phyloP scores from a whole-genome alignment of 2,113 vertebrate species.

The Trichechus manatus region DNA sequence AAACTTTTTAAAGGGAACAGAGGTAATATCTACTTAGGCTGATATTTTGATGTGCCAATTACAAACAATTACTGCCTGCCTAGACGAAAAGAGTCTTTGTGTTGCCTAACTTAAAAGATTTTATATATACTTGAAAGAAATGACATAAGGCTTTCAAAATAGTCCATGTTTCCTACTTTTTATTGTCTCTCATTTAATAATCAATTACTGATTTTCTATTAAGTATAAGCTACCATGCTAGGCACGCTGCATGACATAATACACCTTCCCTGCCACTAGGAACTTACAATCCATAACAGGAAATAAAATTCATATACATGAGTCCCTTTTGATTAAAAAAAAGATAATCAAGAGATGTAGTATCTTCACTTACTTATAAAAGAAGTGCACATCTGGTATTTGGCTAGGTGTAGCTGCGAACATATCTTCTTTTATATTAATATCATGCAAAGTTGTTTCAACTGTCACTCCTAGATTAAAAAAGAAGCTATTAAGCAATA shows the following conservation, averaged over 20 bases:
- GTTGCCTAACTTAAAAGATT: background rate
- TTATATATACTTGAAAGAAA: background rate
- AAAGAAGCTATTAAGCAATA: conserved; percentile 58
- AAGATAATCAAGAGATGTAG: background rate
- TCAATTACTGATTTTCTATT: conserved; percentile 13
- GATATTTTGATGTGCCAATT: background rate
- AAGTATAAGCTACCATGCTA: background rate
- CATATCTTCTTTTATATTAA: conserved; percentile 89
- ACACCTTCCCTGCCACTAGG: background rate
- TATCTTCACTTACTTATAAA: conserved; percentile 93
- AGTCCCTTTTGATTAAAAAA: background rate
- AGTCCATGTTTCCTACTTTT: conserved; percentile 22
- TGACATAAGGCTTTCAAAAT: conserved; percentile 24
- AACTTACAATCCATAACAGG: background rate
- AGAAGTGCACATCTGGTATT: conserved; percentile 94
- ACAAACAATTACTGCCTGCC: conserved; percentile 44
- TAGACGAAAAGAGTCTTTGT: background rate
- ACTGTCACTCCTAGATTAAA: conserved; percentile 91
- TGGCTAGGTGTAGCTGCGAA: conserved; percentile 89
- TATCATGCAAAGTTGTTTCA: conserved; percentile 89
- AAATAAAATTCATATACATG: background rate
- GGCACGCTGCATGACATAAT: background rate
- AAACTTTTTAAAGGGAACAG: background rate
- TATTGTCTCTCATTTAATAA: background rate
- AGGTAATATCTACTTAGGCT: background rate